Evolutionary conservation across 2,113 vertebrate species (phyloP), one percentile per base, ranked within the genome.

Genomic region (Buteo buteo): DNA sequence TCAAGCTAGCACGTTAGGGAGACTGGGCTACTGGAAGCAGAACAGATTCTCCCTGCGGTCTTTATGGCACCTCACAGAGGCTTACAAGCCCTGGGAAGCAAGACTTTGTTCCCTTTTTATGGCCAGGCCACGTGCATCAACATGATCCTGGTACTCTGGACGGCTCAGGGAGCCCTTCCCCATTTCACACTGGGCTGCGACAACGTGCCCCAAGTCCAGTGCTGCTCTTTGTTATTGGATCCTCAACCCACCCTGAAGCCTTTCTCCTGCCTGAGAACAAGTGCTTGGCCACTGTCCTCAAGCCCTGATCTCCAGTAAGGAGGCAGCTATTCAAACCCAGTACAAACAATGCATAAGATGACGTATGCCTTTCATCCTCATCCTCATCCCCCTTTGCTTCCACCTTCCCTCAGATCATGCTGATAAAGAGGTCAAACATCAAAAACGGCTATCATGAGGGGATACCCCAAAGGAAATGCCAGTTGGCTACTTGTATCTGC

Each of bases 401-500:
- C 71, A 91, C 66, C 45, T 95, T 85, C 94, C 91, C 92, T 58
- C 78, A n/a, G 77, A 91, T 59, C 83, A 94, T 72, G 54, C 58
- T 69, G 40, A 49, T 82, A 64, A 96, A 92, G 82, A 91, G 58
- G 54, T 47, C 73, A 90, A 34, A 65, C 87, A 95, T 49, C 42
- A 81, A 50, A 92, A 92, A 66, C 38, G 34, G 52, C 79, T 80
- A 52, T 58, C 58, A 31, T 14, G 24, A 74, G 40, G 21, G 20
- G 26, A 80, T 67, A 38, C 12, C 44, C 36, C 16, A 45, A 87
- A 93, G 70, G 62, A 55, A 89, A 74, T 13, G 38, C 7, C 6
- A 7, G n/a, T 31, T 61, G 50, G 25, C 57, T 91, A 38, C 71
- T 66, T 49, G 9, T 14, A 36, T 52, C 38, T 55, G 42, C 59